phyloP scores from a whole-genome alignment of 2,113 vertebrate species.

The Acanthisitta chloris region DNA sequence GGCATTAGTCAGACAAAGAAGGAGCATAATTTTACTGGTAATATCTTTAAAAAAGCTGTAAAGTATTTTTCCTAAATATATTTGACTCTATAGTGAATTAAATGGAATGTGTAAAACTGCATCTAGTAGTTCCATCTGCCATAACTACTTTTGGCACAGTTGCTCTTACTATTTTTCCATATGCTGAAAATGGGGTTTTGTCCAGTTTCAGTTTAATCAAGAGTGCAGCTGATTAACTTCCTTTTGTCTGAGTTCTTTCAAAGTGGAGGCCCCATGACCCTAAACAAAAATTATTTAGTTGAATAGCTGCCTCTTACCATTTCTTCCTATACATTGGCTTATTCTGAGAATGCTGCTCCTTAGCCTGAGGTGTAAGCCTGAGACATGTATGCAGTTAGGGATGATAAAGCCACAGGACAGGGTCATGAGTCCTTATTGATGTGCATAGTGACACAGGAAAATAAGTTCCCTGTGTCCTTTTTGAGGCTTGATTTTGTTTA shows the following conservation, averaged over 20 bases:
- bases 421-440: background rate
- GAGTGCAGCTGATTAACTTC: background rate
- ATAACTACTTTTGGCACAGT: background rate
- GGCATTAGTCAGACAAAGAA: background rate
- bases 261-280: background rate
- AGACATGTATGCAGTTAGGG: background rate
- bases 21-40: background rate
- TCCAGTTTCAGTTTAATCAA: background rate
- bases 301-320: background rate
- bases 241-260: background rate
- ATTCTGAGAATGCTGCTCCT: background rate
- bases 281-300: background rate
- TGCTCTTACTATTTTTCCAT: background rate
- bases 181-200: background rate
- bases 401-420: background rate
- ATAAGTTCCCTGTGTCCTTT: background rate
- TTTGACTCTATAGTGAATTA: background rate
- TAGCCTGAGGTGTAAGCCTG: background rate
- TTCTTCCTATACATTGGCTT: background rate
- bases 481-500: background rate
- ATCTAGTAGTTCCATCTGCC: background rate
- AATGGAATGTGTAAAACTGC: background rate
- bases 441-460: background rate
- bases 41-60: background rate
- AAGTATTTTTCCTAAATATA: background rate